phyloP scores from a whole-genome alignment of 2,888 invertebrate genomes.

The Miltochrista miniata region DNA sequence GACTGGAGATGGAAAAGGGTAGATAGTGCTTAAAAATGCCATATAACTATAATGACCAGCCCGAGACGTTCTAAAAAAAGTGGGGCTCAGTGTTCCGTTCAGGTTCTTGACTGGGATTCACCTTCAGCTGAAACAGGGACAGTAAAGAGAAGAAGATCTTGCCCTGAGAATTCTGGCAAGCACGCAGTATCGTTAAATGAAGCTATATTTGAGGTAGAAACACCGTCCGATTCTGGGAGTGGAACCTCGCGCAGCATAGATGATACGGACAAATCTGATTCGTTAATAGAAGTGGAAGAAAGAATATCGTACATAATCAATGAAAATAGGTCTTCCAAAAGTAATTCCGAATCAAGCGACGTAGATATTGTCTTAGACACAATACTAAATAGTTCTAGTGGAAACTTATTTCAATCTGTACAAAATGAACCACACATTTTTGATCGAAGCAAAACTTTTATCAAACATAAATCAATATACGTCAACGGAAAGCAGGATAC shows the following conservation, averaged over 20 bases:
- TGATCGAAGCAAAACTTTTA: conserved; percentile 70
- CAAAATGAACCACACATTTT: conserved; percentile 55
- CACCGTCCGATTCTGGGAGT: conserved; percentile 74
- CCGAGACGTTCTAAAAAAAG: conserved; percentile 77
- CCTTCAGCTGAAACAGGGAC: conserved; percentile 88
- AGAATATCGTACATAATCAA: conserved; percentile 78
- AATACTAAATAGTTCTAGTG: conserved; percentile 60
- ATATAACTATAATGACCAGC: conserved; percentile 76
- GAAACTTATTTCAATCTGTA: conserved; percentile 44
- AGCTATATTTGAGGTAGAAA: conserved; percentile 66
- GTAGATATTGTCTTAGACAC: conserved; percentile 71
- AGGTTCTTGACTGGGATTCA: conserved; percentile 87
- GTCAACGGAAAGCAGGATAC: conserved; percentile 48
- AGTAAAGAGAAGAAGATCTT: conserved; percentile 86
- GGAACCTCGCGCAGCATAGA: conserved; percentile 68
- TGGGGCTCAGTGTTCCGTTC: conserved; percentile 65
- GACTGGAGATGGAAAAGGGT: conserved; percentile 24
- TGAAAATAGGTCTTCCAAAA: conserved; percentile 76
- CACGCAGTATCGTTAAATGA: conserved; percentile 48
- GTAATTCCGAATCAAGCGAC: conserved; percentile 76
- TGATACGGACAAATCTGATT: conserved; percentile 66
- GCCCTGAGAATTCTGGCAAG: conserved; percentile 65
- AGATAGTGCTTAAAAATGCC: conserved; percentile 56
- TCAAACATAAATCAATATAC: conserved; percentile 51
- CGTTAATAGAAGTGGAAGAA: conserved; percentile 73